These are phyloP conservation scores for Tetraneura akinire DNA, from an alignment of 1,140 invertebrate species.

Conservation along the genomic window DNA sequence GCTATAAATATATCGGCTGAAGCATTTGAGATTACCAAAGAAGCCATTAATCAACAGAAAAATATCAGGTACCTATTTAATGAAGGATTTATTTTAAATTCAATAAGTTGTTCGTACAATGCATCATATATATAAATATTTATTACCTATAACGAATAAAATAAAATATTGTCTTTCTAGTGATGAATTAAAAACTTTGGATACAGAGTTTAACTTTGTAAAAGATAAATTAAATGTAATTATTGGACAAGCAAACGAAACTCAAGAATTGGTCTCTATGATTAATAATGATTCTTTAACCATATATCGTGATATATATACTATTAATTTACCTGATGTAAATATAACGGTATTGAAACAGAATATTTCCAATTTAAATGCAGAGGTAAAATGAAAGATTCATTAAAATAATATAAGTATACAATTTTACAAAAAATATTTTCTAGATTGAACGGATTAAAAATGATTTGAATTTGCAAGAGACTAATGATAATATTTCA, in stretches of 20 bases:
- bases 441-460: slow-evolving; percentile 56
- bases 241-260: slow-evolving; percentile 70
- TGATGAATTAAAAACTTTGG: slow-evolving; percentile 67
- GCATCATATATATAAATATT: too few relatives aligned
- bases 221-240: slow-evolving; percentile 71
- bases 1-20: slow-evolving; percentile 80
- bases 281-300: slow-evolving; percentile 80
- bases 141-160: too few relatives aligned
- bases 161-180: slow-evolving; percentile 58
- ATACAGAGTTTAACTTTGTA: slow-evolving; percentile 63
- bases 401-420: neutral
- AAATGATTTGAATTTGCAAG: slow-evolving; percentile 54
- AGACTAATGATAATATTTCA: slow-evolving; percentile 55
- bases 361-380: slow-evolving; percentile 66
- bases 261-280: slow-evolving; percentile 70
- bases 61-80: slow-evolving; percentile 67
- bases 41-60: slow-evolving; percentile 77
- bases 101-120: too few relatives aligned
- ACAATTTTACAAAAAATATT: neutral
- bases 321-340: slow-evolving; percentile 72
- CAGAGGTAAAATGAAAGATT: slow-evolving; percentile 61
- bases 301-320: slow-evolving; percentile 74
- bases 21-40: slow-evolving; percentile 79
- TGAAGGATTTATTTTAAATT: too few relatives aligned
- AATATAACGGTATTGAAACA: slow-evolving; percentile 71